Conservation (phyloP, 2,888 invertebrate species). For the Rugalucina vietnamica region DNA sequence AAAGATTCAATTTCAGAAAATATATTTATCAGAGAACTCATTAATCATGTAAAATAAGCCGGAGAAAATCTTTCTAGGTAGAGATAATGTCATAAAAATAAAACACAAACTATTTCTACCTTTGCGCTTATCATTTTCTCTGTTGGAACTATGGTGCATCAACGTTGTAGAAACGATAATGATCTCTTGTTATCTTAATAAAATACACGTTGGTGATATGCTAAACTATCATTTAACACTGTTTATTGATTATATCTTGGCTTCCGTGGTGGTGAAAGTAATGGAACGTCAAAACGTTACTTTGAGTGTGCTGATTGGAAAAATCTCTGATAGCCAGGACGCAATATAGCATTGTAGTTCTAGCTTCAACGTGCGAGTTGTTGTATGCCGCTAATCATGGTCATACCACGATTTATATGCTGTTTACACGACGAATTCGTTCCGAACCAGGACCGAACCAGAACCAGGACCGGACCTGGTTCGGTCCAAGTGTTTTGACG, state of each 20-base stretch:
- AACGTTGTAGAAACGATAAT: background rate
- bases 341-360: too few species aligned
- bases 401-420: too few species aligned
- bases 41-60: slow-evolving; percentile 3
- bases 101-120: background rate
- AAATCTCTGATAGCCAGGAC: too few species aligned
- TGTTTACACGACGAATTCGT: too few species aligned
- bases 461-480: too few species aligned
- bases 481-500: too few species aligned
- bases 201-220: background rate
- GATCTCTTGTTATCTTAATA: background rate
- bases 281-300: background rate
- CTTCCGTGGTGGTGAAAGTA: background rate
- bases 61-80: background rate
- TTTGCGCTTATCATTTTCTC: background rate
- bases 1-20: background rate
- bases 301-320: background rate
- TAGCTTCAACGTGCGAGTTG: too few species aligned
- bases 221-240: background rate
- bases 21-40: slow-evolving; percentile 1
- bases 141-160: background rate
- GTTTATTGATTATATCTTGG: background rate
- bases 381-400: too few species aligned
- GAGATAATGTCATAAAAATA: slow-evolving; percentile 13
- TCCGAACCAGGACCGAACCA: too few species aligned